A percentile compares a stretch with the other conserved stretches of the same genome.
phyloP scores from a whole-genome alignment of 1,140 invertebrate species.

The Scaptomyza montana region DNA sequence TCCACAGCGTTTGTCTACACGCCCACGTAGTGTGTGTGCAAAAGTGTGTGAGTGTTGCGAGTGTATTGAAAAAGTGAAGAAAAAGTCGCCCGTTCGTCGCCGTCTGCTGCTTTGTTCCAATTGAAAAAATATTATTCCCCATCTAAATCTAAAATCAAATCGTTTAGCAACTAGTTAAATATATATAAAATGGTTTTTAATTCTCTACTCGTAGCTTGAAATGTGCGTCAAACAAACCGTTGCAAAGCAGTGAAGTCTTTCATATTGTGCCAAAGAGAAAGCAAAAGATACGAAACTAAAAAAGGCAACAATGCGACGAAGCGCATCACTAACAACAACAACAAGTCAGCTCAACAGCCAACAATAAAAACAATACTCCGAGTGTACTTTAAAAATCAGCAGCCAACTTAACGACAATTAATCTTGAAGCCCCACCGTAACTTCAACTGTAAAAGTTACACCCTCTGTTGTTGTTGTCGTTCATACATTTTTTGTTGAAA shows the following conservation, averaged over 20 bases:
- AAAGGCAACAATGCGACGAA: conserved; percentile 34
- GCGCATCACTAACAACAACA: conserved; percentile 18
- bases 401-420: conserved; percentile 2
- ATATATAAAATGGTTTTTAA: conserved; percentile 11
- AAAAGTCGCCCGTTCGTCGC: conserved; percentile 66
- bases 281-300: conserved; percentile 24
- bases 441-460: conserved; percentile 25
- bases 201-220: conserved; percentile 16
- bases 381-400: conserved; percentile 16
- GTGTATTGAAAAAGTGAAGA: conserved; percentile 72
- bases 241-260: conserved; percentile 38
- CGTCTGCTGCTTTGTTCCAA: conserved; percentile 43
- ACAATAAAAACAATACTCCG: conserved; percentile 16
- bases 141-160: conserved; percentile 12
- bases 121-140: conserved; percentile 19
- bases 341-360: conserved; percentile 5
- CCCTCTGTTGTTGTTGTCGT: conserved; percentile 45
- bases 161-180: conserved; percentile 8
- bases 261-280: conserved; percentile 62
- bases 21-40: conserved; percentile 58
- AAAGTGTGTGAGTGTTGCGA: conserved; percentile 30
- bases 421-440: background rate
- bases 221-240: conserved; percentile 42
- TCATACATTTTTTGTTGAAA: conserved; percentile 54
- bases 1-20: conserved; percentile 76